Evolutionary conservation across 2,797 vertebrate genomes (phyloP), one percentile per base, ranked within the genome.

Genomic region (Rhynchonycteris naso): DNA sequence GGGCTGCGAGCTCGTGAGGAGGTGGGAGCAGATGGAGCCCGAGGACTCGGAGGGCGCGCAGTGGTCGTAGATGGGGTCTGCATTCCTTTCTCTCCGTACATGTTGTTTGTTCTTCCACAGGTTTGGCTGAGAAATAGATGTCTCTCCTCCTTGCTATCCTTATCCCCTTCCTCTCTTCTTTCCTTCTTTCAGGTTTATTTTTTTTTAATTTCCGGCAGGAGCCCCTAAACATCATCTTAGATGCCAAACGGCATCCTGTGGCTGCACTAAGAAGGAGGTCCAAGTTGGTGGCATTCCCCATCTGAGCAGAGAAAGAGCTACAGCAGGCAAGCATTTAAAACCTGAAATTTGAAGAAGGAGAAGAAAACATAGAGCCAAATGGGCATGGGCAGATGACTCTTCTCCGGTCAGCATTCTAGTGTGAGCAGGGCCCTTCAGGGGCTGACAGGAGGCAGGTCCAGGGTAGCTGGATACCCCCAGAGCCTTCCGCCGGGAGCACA

Each of bases 11-110:
- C 30, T 2, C 4, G 24, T 9, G 9, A 33, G 61, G 1, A 52
- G 58, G 14, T 4, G 5, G 5, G 3, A 5, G 13, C 6, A 12
- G 12, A n/a, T 0, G 15, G 4, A 4, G 63, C 1, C n/a, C n/a
- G n/a, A n/a, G n/a, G n/a, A n/a, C n/a, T n/a, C n/a, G n/a, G n/a
- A n/a, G n/a, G n/a, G n/a, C n/a, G n/a, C 43, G 43, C 43, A 43
- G 43, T 43, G 43, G 5, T 43, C 43, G 43, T 43, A 43, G 43
- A 7, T 43, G 43, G 43, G 43, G 43, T 16, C 74, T 3, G 10
- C 7, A 8, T 72, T 11, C 33, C 8, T 61, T 59, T 7, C n/a
- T 7, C 7, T 24, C 47, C 33, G 43, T 7, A 43, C 43, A 43
- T 43, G 43, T 35, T 15, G 19, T 33, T 3, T 0, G 1, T 47